Percentiles rank a stretch among this genome's conserved stretches.
These are phyloP conservation scores for Mythimna albipuncta DNA, from an alignment of 2,888 invertebrate genomes.

Conservation along the genomic window DNA sequence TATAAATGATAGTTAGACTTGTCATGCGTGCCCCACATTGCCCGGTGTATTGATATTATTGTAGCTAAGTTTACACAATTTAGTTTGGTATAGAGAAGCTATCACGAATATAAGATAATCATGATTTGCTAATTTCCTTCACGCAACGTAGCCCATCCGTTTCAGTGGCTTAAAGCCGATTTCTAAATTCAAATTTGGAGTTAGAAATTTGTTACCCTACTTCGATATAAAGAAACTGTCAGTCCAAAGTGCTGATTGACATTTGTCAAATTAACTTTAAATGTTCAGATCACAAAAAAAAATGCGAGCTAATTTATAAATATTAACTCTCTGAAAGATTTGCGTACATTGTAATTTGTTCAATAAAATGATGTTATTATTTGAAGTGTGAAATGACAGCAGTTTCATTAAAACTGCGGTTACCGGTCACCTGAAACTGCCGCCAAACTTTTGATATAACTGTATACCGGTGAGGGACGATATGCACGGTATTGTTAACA, in stretches of 20 bases:
- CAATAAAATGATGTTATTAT: background rate
- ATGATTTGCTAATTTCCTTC: background rate
- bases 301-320: background rate
- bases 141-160: background rate
- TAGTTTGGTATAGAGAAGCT: background rate
- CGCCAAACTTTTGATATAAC: background rate
- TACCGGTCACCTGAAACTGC: background rate
- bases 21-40: background rate
- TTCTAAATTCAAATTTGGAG: background rate
- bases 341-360: background rate
- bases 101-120: background rate
- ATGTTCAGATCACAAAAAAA: background rate
- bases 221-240: background rate
- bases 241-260: background rate
- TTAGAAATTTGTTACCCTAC: background rate
- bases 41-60: background rate
- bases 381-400: conserved; percentile 1
- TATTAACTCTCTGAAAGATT: background rate
- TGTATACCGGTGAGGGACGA: no score
- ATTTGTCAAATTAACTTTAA: background rate
- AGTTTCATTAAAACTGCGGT: background rate
- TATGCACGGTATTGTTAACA: no score
- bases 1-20: background rate
- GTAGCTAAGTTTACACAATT: background rate
- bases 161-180: background rate